Conservation (phyloP, 2,888 invertebrate species). For the Mimas tiliae region DNA sequence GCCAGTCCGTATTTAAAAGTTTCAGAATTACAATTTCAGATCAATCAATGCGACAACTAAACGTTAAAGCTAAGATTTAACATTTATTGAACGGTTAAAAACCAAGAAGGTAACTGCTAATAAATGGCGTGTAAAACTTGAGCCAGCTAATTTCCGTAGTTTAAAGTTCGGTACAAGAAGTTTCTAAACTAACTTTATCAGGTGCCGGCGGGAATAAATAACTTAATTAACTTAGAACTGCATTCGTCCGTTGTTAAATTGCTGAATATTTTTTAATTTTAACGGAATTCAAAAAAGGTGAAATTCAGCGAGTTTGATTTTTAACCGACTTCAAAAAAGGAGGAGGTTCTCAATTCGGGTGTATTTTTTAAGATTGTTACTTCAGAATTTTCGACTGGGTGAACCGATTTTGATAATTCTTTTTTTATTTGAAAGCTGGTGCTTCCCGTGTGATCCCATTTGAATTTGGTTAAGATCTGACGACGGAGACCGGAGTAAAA, state of each 20-base stretch:
- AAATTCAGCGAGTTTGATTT: too few relatives aligned
- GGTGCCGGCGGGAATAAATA: slow-evolving; percentile 32
- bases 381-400: too few relatives aligned
- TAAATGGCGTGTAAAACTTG: slow-evolving; percentile 28
- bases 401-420: too few relatives aligned
- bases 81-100: neutral
- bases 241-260: neutral
- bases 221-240: slow-evolving; percentile 29
- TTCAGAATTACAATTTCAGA: neutral
- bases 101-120: slow-evolving; percentile 21
- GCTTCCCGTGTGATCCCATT: too few relatives aligned
- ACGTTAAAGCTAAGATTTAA: neutral
- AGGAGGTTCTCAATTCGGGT: too few relatives aligned
- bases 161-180: slow-evolving; percentile 32
- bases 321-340: too few relatives aligned
- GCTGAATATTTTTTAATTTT: neutral
- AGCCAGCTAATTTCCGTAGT: slow-evolving; percentile 33
- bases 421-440: too few relatives aligned
- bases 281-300: too few relatives aligned
- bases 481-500: too few relatives aligned
- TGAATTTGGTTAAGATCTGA: too few relatives aligned
- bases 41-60: neutral
- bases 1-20: too few relatives aligned
- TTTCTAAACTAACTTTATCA: slow-evolving; percentile 38
- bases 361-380: too few relatives aligned